Conservation (phyloP, 1,140 invertebrate species). For the Grapholita molesta region DNA sequence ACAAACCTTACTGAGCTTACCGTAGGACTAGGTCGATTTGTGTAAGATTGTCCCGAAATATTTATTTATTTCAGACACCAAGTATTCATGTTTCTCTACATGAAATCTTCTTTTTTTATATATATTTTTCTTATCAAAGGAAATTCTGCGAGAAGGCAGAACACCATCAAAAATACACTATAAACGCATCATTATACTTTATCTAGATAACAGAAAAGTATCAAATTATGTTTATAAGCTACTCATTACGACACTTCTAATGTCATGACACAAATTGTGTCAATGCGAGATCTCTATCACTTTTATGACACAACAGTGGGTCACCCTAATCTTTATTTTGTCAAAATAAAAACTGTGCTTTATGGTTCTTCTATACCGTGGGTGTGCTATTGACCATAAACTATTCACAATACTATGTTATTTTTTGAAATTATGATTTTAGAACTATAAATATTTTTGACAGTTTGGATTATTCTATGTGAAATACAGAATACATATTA, state of each 20-base stretch:
- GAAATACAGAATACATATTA: too few relatives aligned
- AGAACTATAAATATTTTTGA: background rate
- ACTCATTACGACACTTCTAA: background rate
- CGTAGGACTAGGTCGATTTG: too few relatives aligned
- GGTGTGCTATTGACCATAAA: background rate
- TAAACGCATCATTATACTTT: too few relatives aligned
- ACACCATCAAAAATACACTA: background rate
- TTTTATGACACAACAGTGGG: conserved; percentile 1
- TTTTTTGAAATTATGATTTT: background rate
- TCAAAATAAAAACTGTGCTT: background rate
- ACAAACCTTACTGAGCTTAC: too few relatives aligned
- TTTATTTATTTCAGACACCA: too few relatives aligned
- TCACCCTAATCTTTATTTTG: conserved; percentile 12
- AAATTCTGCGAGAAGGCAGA: too few relatives aligned
- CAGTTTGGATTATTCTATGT: too few relatives aligned
- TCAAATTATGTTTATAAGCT: background rate
- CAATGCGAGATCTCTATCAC: conserved; percentile 12
- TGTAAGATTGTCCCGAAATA: too few relatives aligned
- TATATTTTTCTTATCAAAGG: too few relatives aligned
- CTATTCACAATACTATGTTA: background rate
- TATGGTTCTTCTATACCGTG: background rate
- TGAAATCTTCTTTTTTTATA: too few relatives aligned
- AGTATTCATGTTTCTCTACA: too few relatives aligned
- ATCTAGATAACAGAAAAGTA: background rate
- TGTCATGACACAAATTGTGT: conserved; percentile 7